Evolutionary conservation across 2,888 invertebrate species (phyloP).

Genomic region (Cantharis lateralis): DNA sequence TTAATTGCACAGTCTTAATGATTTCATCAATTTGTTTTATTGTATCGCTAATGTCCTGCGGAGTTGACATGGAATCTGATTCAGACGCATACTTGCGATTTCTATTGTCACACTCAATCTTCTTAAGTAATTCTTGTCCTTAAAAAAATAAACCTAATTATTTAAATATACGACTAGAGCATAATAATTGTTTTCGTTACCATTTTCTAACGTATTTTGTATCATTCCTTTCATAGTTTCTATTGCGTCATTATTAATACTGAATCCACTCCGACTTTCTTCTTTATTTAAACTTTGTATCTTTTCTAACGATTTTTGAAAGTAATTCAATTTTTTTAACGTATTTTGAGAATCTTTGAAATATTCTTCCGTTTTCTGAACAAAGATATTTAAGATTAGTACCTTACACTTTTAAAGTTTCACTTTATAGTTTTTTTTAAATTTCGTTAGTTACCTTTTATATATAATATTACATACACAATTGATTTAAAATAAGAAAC

Average conservation of each 20-base stretch:
- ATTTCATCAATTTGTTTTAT: conserved; percentile 62
- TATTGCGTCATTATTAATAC: conserved; percentile 60
- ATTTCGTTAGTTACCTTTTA: too few relatives aligned
- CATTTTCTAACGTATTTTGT: conserved; percentile 57
- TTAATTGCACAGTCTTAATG: conserved; percentile 62
- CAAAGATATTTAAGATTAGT: background rate
- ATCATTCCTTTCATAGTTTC: conserved; percentile 58
- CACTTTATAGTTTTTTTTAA: too few relatives aligned
- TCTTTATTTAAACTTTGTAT: conserved; percentile 60
- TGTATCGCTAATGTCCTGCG: conserved; percentile 67
- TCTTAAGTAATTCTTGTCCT: conserved; percentile 56
- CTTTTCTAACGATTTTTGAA: conserved; percentile 62
- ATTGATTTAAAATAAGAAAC: too few relatives aligned
- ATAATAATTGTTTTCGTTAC: conserved; percentile 43
- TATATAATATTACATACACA: too few relatives aligned
- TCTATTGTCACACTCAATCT: conserved; percentile 54
- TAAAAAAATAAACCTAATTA: conserved; percentile 26
- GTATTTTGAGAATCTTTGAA: conserved; percentile 64
- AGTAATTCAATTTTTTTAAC: conserved; percentile 64
- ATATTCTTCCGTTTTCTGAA: conserved; percentile 71
- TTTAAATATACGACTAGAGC: background rate
- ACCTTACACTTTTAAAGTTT: too few relatives aligned
- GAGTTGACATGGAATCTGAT: conserved; percentile 54
- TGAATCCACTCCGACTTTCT: conserved; percentile 63
- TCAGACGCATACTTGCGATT: conserved; percentile 53